These are phyloP conservation scores for Macaria notata DNA, from an alignment of 2,888 invertebrate species.

Conservation along the genomic window DNA sequence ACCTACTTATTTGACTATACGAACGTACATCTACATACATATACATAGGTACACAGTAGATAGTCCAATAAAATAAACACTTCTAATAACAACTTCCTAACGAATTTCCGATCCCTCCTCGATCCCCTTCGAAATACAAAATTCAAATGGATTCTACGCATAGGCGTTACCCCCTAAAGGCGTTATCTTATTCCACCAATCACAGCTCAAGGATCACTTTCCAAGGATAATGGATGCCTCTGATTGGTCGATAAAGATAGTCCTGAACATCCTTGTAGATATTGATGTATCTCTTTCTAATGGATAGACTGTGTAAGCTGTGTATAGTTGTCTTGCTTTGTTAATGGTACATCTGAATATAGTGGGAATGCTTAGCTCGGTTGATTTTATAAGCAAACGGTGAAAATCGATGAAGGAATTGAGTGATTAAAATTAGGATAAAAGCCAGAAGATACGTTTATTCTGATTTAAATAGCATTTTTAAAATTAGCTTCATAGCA, in stretches of 20 bases:
- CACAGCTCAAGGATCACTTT: conserved; percentile 65
- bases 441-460: too few relatives aligned
- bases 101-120: conserved; percentile 3
- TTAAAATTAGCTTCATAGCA: too few relatives aligned
- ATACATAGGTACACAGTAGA: too few relatives aligned
- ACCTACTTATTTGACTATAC: too few relatives aligned
- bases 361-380: too few relatives aligned
- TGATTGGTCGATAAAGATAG: conserved; percentile 62
- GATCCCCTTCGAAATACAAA: conserved; percentile 61
- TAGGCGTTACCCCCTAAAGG: conserved; percentile 61
- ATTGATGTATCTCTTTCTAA: conserved; percentile 52
- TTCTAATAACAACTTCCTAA: neutral
- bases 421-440: too few relatives aligned
- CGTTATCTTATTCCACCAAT: conserved; percentile 73
- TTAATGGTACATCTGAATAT: neutral
- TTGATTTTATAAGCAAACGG: too few relatives aligned
- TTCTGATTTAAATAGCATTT: too few relatives aligned
- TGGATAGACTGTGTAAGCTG: conserved; percentile 21
- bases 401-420: too few relatives aligned
- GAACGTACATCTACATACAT: too few relatives aligned
- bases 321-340: conserved; percentile 38
- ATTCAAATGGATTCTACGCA: conserved; percentile 70
- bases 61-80: conserved; percentile 5
- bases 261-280: conserved; percentile 61
- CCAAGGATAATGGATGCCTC: conserved; percentile 60